These are phyloP conservation scores for Macrobrachium rosenbergii DNA, from an alignment of 1,140 invertebrate genomes.

Conservation along the genomic window DNA sequence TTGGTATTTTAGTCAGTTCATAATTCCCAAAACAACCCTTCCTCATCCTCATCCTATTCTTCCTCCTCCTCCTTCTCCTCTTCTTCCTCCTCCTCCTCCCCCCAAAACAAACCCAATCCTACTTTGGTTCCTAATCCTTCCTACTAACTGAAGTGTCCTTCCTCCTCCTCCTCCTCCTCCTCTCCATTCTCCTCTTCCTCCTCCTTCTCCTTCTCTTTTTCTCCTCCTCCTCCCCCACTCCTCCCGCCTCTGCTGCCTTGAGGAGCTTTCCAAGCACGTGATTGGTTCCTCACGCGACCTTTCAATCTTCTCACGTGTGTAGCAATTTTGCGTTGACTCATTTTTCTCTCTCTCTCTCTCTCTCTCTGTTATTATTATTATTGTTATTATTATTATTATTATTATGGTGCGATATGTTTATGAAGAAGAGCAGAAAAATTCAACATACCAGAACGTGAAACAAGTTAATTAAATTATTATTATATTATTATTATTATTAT, in stretches of 20 bases:
- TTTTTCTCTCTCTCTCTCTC: neutral
- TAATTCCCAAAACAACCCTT: too few species aligned
- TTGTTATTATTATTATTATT: neutral
- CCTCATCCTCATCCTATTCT: neutral
- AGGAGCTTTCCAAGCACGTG: neutral
- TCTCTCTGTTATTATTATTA: neutral
- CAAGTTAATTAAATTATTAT: too few species aligned
- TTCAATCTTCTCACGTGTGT: neutral
- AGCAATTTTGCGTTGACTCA: neutral
- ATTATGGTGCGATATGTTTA: neutral
- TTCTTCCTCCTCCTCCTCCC: neutral
- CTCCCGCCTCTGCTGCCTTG: neutral
- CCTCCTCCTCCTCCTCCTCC: neutral
- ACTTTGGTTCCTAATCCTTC: neutral
- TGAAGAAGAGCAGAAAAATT: too few species aligned
- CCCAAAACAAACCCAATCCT: neutral
- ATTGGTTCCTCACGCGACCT: neutral
- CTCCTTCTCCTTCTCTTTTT: slow-evolving; percentile 6
- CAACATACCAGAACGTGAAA: too few species aligned
- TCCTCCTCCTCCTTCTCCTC: slow-evolving; percentile 15
- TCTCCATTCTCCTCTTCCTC: neutral
- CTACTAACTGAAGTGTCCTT: neutral
- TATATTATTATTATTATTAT: too few species aligned
- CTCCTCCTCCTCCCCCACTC: neutral
- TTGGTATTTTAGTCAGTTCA: too few species aligned